Evolutionary conservation across 2,888 invertebrate species (phyloP).

Genomic region (Lomographa bimaculata): DNA sequence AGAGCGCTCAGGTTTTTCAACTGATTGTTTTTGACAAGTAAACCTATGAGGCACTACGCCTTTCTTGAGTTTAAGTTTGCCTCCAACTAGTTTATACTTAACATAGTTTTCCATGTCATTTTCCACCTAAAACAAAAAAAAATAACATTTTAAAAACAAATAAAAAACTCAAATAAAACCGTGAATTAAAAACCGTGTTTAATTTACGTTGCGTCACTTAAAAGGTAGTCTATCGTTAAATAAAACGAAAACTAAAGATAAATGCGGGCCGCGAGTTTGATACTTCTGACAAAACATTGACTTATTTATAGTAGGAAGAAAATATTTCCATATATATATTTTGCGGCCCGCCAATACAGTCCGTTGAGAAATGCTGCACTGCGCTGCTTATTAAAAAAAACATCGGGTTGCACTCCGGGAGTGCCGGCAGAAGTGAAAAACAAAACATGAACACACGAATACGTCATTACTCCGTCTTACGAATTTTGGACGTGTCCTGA

Average conservation of each 20-base stretch:
- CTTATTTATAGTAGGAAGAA: not conserved
- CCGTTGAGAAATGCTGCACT: not conserved
- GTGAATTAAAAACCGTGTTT: no score
- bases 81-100: constrained; percentile 26
- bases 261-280: not conserved
- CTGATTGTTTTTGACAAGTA: constrained; percentile 31
- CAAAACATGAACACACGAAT: not conserved
- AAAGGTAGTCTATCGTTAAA: not conserved
- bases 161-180: no score
- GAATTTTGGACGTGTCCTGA: no score
- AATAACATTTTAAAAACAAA: no score
- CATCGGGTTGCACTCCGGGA: not conserved
- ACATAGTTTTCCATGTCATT: constrained; percentile 10
- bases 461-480: no score
- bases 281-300: not conserved
- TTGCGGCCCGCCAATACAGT: not conserved
- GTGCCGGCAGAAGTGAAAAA: not conserved
- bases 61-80: constrained; percentile 33
- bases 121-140: constrained; percentile 4
- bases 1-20: no score
- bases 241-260: not conserved
- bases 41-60: constrained; percentile 34
- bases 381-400: not conserved
- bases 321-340: not conserved
- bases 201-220: not conserved